Evolutionary conservation across 2,797 vertebrate species (phyloP).

Genomic region (Alcedo quadribrachys): DNA sequence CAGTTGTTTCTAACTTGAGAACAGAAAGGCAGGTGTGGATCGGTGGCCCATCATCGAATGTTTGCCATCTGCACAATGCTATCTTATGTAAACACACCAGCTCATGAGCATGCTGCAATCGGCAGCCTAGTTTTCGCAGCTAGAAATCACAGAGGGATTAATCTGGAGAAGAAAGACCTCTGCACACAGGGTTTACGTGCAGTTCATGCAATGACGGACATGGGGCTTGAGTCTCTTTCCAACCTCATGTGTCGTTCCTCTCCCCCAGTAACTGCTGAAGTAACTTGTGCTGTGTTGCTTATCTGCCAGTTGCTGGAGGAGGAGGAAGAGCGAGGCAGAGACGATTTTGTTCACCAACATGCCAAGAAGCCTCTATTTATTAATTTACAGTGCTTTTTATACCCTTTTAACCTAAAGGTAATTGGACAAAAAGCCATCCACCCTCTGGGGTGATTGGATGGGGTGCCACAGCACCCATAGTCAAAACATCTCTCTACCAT

Average conservation of each 20-base stretch:
- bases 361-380: no score
- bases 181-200: accelerated
- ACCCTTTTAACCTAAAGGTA: no score
- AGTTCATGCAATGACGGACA: accelerated
- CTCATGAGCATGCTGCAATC: neutral
- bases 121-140: neutral
- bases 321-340: no score
- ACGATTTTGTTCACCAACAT: no score
- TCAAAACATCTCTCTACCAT: no score
- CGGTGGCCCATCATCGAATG: neutral
- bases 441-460: no score
- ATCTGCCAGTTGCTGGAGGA: no score
- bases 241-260: neutral
- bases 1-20: neutral
- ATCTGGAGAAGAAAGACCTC: neutral
- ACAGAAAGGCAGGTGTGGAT: neutral
- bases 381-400: no score
- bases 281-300: neutral
- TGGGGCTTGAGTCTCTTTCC: neutral
- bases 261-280: no score
- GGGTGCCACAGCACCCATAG: no score
- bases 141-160: neutral
- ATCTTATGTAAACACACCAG: conserved; percentile 43
- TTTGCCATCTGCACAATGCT: conserved; percentile 52
- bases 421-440: no score